Conservation (phyloP, 2,113 vertebrate species). For the Menura novaehollandiae region DNA sequence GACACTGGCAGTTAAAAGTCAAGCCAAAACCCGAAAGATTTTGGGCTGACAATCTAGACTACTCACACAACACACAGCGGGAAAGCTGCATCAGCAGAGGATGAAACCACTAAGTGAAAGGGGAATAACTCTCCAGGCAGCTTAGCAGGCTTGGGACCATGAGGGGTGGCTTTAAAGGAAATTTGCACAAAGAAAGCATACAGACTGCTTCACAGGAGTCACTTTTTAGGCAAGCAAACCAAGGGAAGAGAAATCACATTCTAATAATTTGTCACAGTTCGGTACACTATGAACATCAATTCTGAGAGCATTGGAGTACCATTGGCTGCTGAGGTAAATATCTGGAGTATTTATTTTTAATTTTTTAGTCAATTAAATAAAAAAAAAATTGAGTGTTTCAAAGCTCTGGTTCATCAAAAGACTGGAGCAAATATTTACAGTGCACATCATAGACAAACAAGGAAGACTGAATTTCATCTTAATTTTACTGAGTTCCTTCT, state of each 20-base stretch:
- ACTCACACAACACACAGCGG: fast-evolving
- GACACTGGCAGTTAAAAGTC: background rate
- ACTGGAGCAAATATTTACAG: background rate
- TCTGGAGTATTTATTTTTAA: background rate
- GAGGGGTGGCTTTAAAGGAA: background rate
- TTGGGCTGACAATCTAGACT: background rate
- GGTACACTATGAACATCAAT: background rate
- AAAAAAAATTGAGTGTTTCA: background rate
- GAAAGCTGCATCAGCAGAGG: background rate
- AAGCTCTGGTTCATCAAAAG: background rate
- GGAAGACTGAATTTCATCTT: background rate
- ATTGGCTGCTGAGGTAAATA: background rate
- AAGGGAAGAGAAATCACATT: background rate
- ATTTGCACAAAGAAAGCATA: background rate
- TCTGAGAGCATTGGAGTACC: background rate
- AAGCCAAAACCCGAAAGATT: background rate
- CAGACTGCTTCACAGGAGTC: background rate
- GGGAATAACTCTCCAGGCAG: background rate
- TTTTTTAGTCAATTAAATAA: background rate
- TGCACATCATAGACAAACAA: background rate
- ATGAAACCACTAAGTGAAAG: background rate
- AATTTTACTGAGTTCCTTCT: background rate
- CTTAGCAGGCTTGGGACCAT: background rate
- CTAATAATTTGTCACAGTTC: background rate
- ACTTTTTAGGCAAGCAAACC: background rate